Base-by-base conservation (phyloP, 2,888 invertebrate genomes). In the Tryphoninae sp. region DNA sequence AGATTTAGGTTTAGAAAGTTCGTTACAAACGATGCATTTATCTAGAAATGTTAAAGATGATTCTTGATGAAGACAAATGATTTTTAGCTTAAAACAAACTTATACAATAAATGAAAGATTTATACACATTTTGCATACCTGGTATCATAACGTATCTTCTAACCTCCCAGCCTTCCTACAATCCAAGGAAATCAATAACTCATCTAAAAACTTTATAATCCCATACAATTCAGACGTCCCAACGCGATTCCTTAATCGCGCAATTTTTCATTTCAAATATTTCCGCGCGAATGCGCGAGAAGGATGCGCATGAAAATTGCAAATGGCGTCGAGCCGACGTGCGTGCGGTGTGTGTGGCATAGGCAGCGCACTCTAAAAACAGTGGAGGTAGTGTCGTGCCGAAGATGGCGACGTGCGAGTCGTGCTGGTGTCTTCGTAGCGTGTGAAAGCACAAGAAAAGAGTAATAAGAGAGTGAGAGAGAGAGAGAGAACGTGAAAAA, bases 351-450 rank as follows among this genome's bases (percentile, higher is more conserved):
- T 58, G 72, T 33, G 80, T 61, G 80, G 71, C 69, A 65, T 68
- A 86, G 69, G 85, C 86, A 88, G 89, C 89, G 89, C 89, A 87
- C 89, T 89, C 89, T 89, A 89, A 89, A 89, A 90, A 90, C 90
- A 90, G 90, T 90, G 64, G 64, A 72, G 55, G 73, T 61, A 53
- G 68, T 74, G 71, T 82, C 86, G 86, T 87, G 89, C 88, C 86
- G 87, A 90, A 90, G 88, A 90, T 90, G 90, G 90, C 90, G 89
- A 90, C 88, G 85, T 88, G 88, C 83, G 86, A 86, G 88, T 87
- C 89, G 87, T 81, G 72, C 73, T 86, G 86, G 87, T 88, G 87
- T 85, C 84, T 78, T 78, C 79, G 81, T 81, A 80, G 83, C 83
- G 84, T 88, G 88, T 87, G 86, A 88, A 83, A 80, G 67, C 53